Evolutionary conservation across 2,797 vertebrate genomes (phyloP).

Genomic region (Arctocebus calabarensis): DNA sequence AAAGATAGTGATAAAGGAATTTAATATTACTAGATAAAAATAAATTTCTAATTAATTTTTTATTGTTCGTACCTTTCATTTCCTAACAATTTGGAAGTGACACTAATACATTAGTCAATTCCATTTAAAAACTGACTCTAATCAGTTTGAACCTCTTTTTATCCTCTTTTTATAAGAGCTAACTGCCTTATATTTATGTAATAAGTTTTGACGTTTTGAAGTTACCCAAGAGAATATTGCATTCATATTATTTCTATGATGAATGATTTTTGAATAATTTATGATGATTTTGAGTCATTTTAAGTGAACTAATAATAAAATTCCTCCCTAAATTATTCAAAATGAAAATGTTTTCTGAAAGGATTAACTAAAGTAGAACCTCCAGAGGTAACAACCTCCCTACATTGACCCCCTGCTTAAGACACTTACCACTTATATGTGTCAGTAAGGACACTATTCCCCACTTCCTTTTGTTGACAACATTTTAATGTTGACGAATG

Average conservation of each 20-base stretch:
- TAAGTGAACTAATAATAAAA: background rate
- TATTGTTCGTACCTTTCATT: background rate
- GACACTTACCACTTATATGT: too few relatives aligned
- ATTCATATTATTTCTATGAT: background rate
- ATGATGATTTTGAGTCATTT: background rate
- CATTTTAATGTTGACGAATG: too few relatives aligned
- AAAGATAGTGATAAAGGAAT: background rate
- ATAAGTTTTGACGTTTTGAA: background rate
- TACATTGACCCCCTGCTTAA: too few relatives aligned
- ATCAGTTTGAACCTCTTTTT: background rate
- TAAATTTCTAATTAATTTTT: background rate
- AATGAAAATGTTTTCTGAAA: slow-evolving; percentile 3
- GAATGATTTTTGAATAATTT: background rate
- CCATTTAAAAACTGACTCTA: background rate
- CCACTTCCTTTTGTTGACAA: too few relatives aligned
- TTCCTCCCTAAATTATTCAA: background rate
- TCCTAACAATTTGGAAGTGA: background rate
- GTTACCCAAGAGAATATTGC: background rate
- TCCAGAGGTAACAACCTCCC: too few relatives aligned
- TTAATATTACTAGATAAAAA: slow-evolving; percentile 10
- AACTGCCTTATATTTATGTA: background rate
- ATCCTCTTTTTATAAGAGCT: background rate
- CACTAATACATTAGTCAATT: background rate
- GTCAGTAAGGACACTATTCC: too few relatives aligned
- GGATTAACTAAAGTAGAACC: background rate